Evolutionary conservation across 2,113 vertebrate genomes (phyloP).

Genomic region (Ophthalmolycus amberensis): DNA sequence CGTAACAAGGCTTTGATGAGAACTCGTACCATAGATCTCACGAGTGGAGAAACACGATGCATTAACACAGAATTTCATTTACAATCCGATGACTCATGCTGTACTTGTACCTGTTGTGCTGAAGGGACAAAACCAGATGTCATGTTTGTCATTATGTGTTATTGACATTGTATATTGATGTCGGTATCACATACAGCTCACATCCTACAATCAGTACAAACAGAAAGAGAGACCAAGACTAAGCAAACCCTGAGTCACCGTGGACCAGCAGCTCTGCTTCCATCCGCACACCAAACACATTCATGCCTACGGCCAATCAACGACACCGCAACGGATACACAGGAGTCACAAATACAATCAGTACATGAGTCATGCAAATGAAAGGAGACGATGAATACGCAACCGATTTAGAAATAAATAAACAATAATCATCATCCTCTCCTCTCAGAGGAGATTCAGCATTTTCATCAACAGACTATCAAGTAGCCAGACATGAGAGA

Average conservation of each 20-base stretch:
- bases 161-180: neutral
- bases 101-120: neutral
- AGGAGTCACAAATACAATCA: conserved; percentile 31
- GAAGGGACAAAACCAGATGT: neutral
- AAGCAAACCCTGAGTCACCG: conserved; percentile 29
- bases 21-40: neutral
- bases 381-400: neutral
- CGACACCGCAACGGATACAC: conserved; percentile 12
- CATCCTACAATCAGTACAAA: conserved; percentile 29
- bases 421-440: neutral
- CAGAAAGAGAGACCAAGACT: neutral
- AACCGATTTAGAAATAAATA: conserved; percentile 1
- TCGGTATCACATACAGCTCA: neutral
- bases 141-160: neutral
- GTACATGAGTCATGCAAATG: conserved; percentile 31
- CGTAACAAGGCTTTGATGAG: neutral
- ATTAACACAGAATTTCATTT: neutral
- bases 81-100: neutral
- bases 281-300: conserved; percentile 14
- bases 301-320: conserved; percentile 15
- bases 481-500: neutral
- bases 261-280: conserved; percentile 15
- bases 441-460: neutral
- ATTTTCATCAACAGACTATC: conserved; percentile 7
- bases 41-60: neutral